A percentile compares a stretch with the other conserved stretches of the same genome.
phyloP scores from a whole-genome alignment of 2,797 vertebrate species.

The Aratinga solstitialis region DNA sequence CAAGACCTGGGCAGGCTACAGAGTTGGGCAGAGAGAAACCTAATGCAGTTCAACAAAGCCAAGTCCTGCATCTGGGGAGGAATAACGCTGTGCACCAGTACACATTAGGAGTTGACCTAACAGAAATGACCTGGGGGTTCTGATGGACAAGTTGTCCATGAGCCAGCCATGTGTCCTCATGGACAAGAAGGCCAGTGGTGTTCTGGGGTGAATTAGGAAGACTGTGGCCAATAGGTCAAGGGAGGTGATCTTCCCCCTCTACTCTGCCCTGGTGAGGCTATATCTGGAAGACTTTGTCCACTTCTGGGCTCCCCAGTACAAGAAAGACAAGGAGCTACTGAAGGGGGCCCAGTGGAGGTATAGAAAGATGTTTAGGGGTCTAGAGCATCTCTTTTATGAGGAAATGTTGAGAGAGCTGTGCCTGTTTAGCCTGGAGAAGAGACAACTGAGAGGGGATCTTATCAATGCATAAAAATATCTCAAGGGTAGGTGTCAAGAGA shows the following conservation, averaged over 20 bases:
- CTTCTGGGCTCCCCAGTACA: not conserved
- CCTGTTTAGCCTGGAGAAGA: not conserved
- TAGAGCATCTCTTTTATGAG: not conserved
- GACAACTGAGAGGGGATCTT: not conserved
- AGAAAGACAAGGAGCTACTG: not conserved
- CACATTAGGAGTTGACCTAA: not conserved
- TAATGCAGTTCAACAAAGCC: not conserved
- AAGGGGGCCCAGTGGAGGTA: not conserved
- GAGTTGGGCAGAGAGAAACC: not conserved
- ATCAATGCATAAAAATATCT: not conserved
- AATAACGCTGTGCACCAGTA: not conserved
- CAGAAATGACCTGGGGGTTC: not conserved
- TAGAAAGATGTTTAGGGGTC: not conserved
- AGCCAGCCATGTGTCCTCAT: not conserved
- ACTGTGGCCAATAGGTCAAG: not conserved
- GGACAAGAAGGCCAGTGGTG: not conserved
- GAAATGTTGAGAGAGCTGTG: not conserved
- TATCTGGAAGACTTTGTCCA: not conserved
- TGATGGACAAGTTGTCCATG: not conserved
- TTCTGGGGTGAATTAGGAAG: not conserved
- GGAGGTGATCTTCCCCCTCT: not conserved
- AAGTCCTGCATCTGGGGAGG: not conserved
- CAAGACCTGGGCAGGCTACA: not conserved
- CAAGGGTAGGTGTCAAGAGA: not conserved
- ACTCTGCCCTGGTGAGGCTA: not conserved